Evolutionary conservation across 2,888 invertebrate genomes (phyloP).

Genomic region (Stramonita haemastoma): DNA sequence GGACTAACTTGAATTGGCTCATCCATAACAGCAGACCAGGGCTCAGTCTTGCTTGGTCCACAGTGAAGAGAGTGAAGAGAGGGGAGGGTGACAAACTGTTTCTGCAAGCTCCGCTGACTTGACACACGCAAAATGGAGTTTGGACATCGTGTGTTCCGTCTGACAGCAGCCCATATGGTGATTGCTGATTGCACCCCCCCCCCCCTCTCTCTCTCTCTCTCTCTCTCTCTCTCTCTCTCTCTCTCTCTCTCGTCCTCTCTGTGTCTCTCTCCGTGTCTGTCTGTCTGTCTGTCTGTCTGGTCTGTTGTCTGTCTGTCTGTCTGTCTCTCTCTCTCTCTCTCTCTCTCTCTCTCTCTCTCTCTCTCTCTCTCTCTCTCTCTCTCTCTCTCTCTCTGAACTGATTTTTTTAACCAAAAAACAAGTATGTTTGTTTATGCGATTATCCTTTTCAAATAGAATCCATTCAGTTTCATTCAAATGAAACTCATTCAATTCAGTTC

Average conservation of each 20-base stretch:
- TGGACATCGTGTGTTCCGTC: not conserved
- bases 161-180: constrained; percentile 27
- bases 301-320: not conserved
- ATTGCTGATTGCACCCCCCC: not conserved
- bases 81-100: not conserved
- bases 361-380: no score
- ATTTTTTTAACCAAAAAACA: no score
- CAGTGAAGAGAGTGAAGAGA: not conserved
- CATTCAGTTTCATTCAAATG: no score
- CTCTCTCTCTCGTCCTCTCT: not conserved
- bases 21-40: not conserved
- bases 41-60: not conserved
- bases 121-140: not conserved
- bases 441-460: no score
- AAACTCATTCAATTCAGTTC: no score
- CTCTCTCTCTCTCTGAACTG: no score
- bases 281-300: not conserved
- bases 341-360: no score
- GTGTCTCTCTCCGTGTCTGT: not conserved
- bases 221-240: not conserved
- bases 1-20: constrained; percentile 13
- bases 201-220: not conserved
- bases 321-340: not conserved
- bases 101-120: not conserved
- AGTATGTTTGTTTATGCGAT: no score